Evolutionary conservation across 2,113 vertebrate species (phyloP).

Genomic region (Aramus guarauna): DNA sequence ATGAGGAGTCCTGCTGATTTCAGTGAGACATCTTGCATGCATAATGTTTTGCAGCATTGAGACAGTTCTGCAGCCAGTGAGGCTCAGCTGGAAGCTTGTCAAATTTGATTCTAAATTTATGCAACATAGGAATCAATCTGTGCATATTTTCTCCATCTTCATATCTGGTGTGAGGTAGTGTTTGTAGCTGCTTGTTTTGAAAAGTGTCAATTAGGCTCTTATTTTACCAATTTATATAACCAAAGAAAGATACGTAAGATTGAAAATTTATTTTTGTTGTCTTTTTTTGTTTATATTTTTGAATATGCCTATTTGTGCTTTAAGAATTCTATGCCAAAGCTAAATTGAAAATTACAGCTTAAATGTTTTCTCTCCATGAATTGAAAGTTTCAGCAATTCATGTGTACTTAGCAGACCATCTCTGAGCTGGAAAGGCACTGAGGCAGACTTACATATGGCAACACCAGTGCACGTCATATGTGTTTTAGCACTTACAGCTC

Average conservation of each 20-base stretch:
- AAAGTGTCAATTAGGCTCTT: not conserved
- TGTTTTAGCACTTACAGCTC: not conserved
- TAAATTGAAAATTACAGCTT: not conserved
- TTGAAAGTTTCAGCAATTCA: not conserved
- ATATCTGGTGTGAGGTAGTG: not conserved
- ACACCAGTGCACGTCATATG: not conserved
- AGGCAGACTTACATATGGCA: not conserved
- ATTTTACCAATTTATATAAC: not conserved
- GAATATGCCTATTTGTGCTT: not conserved
- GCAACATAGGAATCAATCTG: not conserved
- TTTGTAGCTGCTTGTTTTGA: not conserved
- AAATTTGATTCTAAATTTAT: not conserved
- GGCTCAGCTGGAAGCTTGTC: constrained; percentile 8
- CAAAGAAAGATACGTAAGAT: not conserved
- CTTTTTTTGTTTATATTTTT: not conserved
- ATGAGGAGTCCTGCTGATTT: not conserved
- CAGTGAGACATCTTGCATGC: not conserved
- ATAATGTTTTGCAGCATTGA: not conserved
- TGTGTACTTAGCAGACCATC: not conserved
- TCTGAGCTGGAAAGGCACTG: not conserved
- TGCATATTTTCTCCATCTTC: not conserved
- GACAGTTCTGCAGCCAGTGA: not conserved
- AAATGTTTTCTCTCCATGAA: not conserved
- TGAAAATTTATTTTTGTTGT: not conserved
- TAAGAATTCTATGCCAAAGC: not conserved